Evolutionary conservation across 1,140 invertebrate genomes (phyloP).

Genomic region (Drosophila ananassae): DNA sequence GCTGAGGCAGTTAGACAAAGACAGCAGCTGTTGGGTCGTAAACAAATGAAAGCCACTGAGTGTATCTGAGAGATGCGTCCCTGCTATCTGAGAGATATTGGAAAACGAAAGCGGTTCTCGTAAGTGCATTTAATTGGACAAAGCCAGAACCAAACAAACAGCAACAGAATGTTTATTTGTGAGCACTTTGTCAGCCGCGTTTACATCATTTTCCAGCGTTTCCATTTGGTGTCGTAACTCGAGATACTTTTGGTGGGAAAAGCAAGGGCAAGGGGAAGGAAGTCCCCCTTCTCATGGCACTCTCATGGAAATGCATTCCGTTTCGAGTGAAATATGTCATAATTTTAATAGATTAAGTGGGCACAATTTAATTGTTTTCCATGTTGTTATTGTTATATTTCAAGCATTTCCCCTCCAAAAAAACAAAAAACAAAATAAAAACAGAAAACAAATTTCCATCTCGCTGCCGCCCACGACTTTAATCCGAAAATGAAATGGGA

Average conservation of each 20-base stretch:
- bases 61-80: slow-evolving; percentile 9
- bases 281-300: slow-evolving; percentile 1
- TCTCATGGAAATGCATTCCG: slow-evolving; percentile 9
- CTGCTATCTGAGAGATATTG: slow-evolving; percentile 16
- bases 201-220: slow-evolving; percentile 48
- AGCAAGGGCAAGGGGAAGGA: not conserved
- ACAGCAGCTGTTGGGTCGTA: slow-evolving; percentile 48
- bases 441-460: slow-evolving; percentile 41
- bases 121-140: slow-evolving; percentile 46
- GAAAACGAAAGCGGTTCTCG: slow-evolving; percentile 56
- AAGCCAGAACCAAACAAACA: slow-evolving; percentile 5
- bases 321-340: slow-evolving; percentile 56
- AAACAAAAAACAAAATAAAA: slow-evolving; percentile 20
- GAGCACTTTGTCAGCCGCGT: slow-evolving; percentile 45
- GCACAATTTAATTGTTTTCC: slow-evolving; percentile 49
- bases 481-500: slow-evolving; percentile 65
- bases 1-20: slow-evolving; percentile 18
- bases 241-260: slow-evolving; percentile 44
- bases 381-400: slow-evolving; percentile 32
- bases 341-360: slow-evolving; percentile 60
- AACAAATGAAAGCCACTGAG: slow-evolving; percentile 39
- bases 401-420: slow-evolving; percentile 39
- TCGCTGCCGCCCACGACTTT: slow-evolving; percentile 55
- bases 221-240: slow-evolving; percentile 57
- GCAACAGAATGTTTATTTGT: slow-evolving; percentile 39